A percentile compares a stretch with the other conserved stretches of the same genome.
phyloP scores from a whole-genome alignment of 2,797 vertebrate species.

The Psittacula derbiana region DNA sequence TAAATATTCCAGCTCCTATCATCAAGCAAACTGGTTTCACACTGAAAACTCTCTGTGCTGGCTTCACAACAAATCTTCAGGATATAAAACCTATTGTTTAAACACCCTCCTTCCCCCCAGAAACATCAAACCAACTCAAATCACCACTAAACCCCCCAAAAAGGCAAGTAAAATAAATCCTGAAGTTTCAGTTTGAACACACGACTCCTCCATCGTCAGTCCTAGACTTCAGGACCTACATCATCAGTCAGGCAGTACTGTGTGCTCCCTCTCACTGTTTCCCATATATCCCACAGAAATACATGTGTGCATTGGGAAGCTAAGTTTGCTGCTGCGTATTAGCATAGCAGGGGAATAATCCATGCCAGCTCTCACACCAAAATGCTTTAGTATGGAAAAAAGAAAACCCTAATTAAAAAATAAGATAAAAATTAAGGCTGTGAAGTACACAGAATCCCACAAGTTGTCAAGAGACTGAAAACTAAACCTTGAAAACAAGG shows the following conservation, averaged over 20 bases:
- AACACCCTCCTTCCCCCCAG: background rate
- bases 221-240: background rate
- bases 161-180: background rate
- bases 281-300: background rate
- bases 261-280: background rate
- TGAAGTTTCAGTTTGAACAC: background rate
- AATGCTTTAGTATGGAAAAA: background rate
- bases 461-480: background rate
- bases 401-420: fast-evolving
- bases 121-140: fast-evolving
- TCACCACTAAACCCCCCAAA: background rate
- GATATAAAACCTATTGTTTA: fast-evolving
- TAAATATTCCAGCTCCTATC: background rate
- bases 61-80: background rate
- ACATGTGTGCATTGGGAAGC: background rate
- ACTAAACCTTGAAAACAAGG: background rate
- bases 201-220: background rate
- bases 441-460: background rate
- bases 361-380: background rate
- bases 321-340: background rate
- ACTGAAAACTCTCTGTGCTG: background rate
- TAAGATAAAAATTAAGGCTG: background rate
- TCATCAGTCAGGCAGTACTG: background rate
- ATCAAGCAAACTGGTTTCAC: background rate
- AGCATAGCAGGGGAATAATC: background rate